Evolutionary conservation across 2,797 vertebrate species (phyloP).

Genomic region (Lerista edwardsae): DNA sequence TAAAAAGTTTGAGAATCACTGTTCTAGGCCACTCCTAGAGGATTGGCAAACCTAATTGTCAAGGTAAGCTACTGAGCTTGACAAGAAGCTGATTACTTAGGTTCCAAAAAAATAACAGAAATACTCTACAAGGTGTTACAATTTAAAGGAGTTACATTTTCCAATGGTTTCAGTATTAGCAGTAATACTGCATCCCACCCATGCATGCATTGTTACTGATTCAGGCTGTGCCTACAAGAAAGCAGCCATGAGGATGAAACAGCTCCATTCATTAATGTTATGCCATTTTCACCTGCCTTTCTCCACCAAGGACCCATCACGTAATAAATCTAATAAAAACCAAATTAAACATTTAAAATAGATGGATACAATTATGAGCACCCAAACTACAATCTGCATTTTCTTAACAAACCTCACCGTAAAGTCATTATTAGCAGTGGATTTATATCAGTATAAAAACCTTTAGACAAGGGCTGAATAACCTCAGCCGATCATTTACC

Average conservation of each 20-base stretch:
- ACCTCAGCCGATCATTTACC: not conserved
- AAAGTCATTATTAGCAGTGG: not conserved
- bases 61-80: not conserved
- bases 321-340: not conserved
- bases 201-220: not conserved
- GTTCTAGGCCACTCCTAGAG: no score
- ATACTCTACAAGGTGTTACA: not conserved
- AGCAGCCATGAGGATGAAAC: not conserved
- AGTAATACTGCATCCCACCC: not conserved
- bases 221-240: not conserved
- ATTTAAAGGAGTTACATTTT: no score
- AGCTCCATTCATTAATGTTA: not conserved
- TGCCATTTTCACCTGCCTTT: not conserved
- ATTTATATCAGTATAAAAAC: not conserved
- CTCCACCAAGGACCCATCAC: not conserved
- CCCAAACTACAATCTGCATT: not conserved
- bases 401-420: not conserved
- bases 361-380: not conserved
- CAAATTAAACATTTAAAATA: not conserved
- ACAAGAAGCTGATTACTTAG: not conserved
- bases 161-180: not conserved
- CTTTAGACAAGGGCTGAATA: not conserved
- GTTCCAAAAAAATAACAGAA: not conserved
- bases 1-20: no score
- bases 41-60: no score